Percentiles rank a stretch among this genome's conserved stretches.
These are phyloP conservation scores for Parapsyche elsis DNA, from an alignment of 1,140 invertebrate genomes.

Conservation along the genomic window DNA sequence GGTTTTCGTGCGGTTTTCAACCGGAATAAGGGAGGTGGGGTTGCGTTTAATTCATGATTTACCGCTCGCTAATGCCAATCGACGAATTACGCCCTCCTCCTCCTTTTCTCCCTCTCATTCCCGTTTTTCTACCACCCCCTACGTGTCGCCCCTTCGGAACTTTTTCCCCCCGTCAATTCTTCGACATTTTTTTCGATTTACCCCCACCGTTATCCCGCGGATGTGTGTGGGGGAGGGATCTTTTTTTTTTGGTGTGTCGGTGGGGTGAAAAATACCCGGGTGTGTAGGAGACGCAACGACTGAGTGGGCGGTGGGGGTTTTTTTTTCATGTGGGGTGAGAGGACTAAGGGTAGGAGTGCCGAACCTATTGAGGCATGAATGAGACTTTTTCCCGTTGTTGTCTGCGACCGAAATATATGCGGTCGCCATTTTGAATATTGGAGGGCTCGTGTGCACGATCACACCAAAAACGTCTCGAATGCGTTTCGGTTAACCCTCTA, in stretches of 20 bases:
- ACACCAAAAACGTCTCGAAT: neutral
- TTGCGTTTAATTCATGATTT: constrained; percentile 55
- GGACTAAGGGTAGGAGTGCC: constrained; percentile 10
- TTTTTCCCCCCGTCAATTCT: neutral
- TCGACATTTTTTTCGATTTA: constrained; percentile 39
- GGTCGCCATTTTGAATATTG: constrained; percentile 54
- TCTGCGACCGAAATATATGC: constrained; percentile 34
- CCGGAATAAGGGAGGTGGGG: neutral
- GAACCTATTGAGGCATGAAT: constrained; percentile 53
- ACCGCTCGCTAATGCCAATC: constrained; percentile 54
- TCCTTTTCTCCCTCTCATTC: neutral
- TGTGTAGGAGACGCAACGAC: neutral
- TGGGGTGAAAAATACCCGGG: constrained; percentile 16
- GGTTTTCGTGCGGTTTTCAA: constrained; percentile 8
- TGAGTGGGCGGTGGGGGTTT: neutral
- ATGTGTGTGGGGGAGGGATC: constrained; percentile 48
- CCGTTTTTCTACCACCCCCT: constrained; percentile 35
- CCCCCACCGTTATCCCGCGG: constrained; percentile 24
- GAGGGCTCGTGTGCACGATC: neutral
- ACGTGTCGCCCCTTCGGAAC: constrained; percentile 49
- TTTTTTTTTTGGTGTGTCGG: constrained; percentile 23
- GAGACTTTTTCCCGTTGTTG: constrained; percentile 47
- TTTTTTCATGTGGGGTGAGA: neutral
- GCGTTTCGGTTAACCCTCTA: too few relatives aligned
- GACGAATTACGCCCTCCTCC: constrained; percentile 48